phyloP scores from a whole-genome alignment of 2,888 invertebrate genomes.

The Ectropis crepuscularia region DNA sequence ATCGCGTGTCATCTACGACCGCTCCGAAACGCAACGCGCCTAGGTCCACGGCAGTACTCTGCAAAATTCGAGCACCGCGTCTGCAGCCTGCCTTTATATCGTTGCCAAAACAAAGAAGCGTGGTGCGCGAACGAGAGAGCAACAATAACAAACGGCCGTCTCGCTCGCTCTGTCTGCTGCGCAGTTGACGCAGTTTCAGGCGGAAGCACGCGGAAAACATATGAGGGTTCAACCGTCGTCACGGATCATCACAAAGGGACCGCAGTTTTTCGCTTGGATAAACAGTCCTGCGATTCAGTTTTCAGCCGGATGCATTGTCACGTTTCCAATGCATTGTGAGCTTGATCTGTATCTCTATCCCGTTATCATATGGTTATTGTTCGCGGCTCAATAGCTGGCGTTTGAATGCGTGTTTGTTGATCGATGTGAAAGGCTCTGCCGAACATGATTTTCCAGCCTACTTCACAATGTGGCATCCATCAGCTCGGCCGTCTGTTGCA shows the following conservation, averaged over 20 bases:
- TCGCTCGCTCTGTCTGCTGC: conserved; percentile 74
- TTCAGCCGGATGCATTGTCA: conserved; percentile 54
- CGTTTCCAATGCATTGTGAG: conserved; percentile 57
- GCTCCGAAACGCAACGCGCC: conserved; percentile 81
- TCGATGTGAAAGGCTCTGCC: conserved; percentile 69
- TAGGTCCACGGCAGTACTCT: conserved; percentile 76
- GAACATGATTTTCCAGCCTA: conserved; percentile 72
- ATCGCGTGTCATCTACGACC: conserved; percentile 66
- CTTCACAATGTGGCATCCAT: conserved; percentile 63
- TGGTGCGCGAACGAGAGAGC: conserved; percentile 69
- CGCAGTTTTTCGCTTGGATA: conserved; percentile 52
- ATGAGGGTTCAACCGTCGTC: conserved; percentile 49
- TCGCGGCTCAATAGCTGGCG: conserved; percentile 51
- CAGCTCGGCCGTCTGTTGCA: conserved; percentile 54
- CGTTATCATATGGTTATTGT: conserved; percentile 64
- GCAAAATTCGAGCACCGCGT: conserved; percentile 78
- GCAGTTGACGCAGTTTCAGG: conserved; percentile 74
- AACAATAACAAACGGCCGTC: conserved; percentile 77
- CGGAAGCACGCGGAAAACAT: conserved; percentile 71
- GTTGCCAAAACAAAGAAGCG: conserved; percentile 83
- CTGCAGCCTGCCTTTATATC: conserved; percentile 78
- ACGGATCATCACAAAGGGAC: conserved; percentile 60
- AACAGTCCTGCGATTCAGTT: conserved; percentile 53
- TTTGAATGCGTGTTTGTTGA: conserved; percentile 54
- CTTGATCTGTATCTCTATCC: conserved; percentile 41